These are phyloP conservation scores for Cetonia aurata DNA, from an alignment of 2,888 invertebrate genomes.

Conservation along the genomic window DNA sequence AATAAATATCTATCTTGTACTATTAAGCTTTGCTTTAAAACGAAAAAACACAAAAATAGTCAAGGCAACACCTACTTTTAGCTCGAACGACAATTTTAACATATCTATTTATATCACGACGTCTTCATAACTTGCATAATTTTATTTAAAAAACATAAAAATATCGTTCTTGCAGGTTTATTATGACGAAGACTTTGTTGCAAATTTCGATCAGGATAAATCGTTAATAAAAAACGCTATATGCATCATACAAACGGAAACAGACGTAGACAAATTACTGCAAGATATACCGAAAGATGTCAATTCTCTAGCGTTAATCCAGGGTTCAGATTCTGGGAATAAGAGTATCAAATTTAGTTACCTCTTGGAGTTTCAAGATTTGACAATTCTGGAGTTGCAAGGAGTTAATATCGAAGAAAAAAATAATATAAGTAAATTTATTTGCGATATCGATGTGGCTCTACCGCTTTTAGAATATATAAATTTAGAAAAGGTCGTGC, in stretches of 20 bases:
- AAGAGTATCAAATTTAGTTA: slow-evolving; percentile 66
- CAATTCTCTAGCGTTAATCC: slow-evolving; percentile 71
- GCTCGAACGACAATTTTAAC: background rate
- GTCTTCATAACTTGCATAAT: background rate
- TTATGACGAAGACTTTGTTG: slow-evolving; percentile 64
- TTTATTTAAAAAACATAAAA: slow-evolving; percentile 1
- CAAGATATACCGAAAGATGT: slow-evolving; percentile 67
- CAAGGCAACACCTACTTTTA: slow-evolving; percentile 11
- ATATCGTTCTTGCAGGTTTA: slow-evolving; percentile 60
- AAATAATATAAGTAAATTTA: slow-evolving; percentile 59
- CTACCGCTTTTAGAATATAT: slow-evolving; percentile 67
- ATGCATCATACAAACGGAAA: slow-evolving; percentile 69
- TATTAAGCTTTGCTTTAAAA: slow-evolving; percentile 2
- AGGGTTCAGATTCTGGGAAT: slow-evolving; percentile 69
- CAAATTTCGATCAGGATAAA: slow-evolving; percentile 63
- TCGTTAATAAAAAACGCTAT: slow-evolving; percentile 68
- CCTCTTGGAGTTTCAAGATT: slow-evolving; percentile 67
- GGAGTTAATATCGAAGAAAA: slow-evolving; percentile 66
- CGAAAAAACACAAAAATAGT: background rate
- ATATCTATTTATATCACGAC: background rate
- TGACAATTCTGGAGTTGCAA: slow-evolving; percentile 73
- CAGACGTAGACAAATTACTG: slow-evolving; percentile 64
- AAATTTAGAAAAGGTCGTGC: slow-evolving; percentile 68
- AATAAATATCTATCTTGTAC: background rate
- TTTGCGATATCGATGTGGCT: slow-evolving; percentile 68